These are phyloP conservation scores for Fundulus diaphanus DNA, from an alignment of 2,797 vertebrate species.

Conservation along the genomic window DNA sequence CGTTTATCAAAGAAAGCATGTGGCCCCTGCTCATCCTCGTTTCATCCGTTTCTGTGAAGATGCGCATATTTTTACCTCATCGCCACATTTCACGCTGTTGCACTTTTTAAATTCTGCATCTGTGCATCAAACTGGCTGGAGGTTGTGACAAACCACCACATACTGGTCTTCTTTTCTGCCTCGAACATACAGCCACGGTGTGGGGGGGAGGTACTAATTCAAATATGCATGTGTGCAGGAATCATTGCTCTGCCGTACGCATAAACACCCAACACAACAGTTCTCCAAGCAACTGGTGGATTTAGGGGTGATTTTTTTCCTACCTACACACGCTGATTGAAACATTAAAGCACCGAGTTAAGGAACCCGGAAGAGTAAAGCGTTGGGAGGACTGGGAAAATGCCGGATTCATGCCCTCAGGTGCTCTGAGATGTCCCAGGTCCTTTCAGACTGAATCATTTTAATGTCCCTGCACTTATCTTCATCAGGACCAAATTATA, in stretches of 20 bases:
- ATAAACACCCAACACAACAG: too few species aligned
- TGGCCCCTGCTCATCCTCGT: conserved; percentile 4
- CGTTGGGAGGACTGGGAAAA: too few species aligned
- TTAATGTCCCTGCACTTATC: too few species aligned
- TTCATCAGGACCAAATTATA: not conserved
- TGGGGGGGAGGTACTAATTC: conserved; percentile 17
- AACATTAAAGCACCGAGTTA: too few species aligned
- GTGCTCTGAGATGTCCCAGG: too few species aligned
- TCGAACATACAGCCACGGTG: not conserved
- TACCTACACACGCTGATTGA: too few species aligned
- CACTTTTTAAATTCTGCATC: not conserved
- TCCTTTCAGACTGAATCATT: too few species aligned
- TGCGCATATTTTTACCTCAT: conserved; percentile 5
- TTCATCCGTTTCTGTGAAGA: not conserved
- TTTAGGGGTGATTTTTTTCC: too few species aligned
- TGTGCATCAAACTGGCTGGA: conserved; percentile 8
- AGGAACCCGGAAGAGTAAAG: too few species aligned
- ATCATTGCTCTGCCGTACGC: not conserved
- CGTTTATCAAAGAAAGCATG: conserved; percentile 20
- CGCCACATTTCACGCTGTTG: conserved; percentile 21
- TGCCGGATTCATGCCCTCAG: not conserved
- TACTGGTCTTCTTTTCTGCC: conserved; percentile 4
- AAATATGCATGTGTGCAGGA: conserved; percentile 30
- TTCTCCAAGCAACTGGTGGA: not conserved
- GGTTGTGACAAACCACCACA: conserved; percentile 23